Conservation (phyloP, 2,797 vertebrate genomes). For the Esox lucius region DNA sequence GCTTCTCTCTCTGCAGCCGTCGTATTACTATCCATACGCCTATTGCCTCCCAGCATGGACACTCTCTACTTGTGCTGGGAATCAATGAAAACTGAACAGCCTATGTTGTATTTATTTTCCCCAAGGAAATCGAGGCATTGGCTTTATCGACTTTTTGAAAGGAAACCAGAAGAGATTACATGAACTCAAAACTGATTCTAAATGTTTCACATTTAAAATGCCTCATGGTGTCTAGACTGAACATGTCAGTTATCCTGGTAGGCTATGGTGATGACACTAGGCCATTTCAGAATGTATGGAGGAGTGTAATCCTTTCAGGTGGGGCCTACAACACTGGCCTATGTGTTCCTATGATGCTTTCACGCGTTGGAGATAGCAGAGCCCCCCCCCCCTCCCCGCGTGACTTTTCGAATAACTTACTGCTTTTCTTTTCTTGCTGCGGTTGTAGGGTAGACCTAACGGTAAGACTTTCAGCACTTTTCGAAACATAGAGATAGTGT, state of each 20-base stretch:
- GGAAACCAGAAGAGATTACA: conserved; percentile 44
- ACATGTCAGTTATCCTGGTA: conserved; percentile 58
- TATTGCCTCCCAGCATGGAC: conserved; percentile 98
- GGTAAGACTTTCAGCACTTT: conserved; percentile 78
- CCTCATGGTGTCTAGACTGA: conserved; percentile 52
- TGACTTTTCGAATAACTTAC: conserved; percentile 58
- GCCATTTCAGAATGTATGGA: conserved; percentile 44
- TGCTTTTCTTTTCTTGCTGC: conserved; percentile 67
- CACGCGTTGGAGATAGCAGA: conserved; percentile 59
- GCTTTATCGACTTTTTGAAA: conserved; percentile 39
- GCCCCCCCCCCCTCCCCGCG: conserved; percentile 61
- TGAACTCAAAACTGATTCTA: conserved; percentile 34
- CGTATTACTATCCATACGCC: conserved; percentile 94
- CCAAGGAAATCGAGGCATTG: conserved; percentile 48
- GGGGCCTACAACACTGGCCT: conserved; percentile 39
- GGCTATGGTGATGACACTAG: conserved; percentile 29
- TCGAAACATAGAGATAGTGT: conserved; percentile 56
- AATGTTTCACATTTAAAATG: conserved; percentile 41
- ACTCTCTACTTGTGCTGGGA: conserved; percentile 86
- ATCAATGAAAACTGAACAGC: conserved; percentile 66
- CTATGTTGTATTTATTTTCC: conserved; percentile 71
- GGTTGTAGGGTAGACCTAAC: conserved; percentile 61
- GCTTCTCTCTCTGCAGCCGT: conserved; percentile 81
- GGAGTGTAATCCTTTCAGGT: conserved; percentile 32
- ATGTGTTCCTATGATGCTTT: conserved; percentile 55